Evolutionary conservation across 2,888 invertebrate genomes (phyloP), one percentile per base, ranked within the genome.

Genomic region (Nephrotoma appendiculata): DNA sequence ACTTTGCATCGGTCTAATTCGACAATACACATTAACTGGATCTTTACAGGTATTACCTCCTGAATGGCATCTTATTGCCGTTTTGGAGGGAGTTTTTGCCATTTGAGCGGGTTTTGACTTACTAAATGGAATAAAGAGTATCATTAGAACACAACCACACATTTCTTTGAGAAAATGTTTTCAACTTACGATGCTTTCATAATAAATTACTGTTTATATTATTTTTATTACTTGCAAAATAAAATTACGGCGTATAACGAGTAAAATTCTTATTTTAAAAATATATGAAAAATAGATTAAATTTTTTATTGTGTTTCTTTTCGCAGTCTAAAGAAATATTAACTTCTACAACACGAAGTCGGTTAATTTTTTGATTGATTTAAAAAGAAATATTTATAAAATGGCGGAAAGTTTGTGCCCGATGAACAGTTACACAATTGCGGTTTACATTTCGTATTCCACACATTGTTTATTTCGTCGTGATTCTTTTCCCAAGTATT

Each of bases 11-110:
- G 98, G 98, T 11, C 97, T 93, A 15, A 98, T 91, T 31, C 98
- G 93, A 90, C 98, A 98, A 89, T 94, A 98, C 0, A 98, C 98
- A 92, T 97, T 95, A 0, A 98, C 96, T 0, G 97, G 95, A 91
- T 97, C 96, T 88, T 93, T 93, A 15, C 52, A 42, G 12, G 15
- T 57, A 42, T 12, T 57, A 0, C 92, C 92, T 89, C 88, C 92
- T 92, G 90, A 92, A 92, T 89, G 91, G 91, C 89, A 92, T 92
- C 88, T 41, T 31, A 92, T 90, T 86, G 92, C 91, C 19, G 92
- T 92, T 87, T 91, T 90, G 88, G 89, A 86, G 9, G 91, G 91
- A 83, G 90, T 90, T 71, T 71, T 71, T 15, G 15, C 5, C 19
- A 31, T 9, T 31, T 31, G 71, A 43, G 91, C 90, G 2, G 89